Base-by-base conservation (phyloP, 2,888 invertebrate genomes). In the Pammene aurita region DNA sequence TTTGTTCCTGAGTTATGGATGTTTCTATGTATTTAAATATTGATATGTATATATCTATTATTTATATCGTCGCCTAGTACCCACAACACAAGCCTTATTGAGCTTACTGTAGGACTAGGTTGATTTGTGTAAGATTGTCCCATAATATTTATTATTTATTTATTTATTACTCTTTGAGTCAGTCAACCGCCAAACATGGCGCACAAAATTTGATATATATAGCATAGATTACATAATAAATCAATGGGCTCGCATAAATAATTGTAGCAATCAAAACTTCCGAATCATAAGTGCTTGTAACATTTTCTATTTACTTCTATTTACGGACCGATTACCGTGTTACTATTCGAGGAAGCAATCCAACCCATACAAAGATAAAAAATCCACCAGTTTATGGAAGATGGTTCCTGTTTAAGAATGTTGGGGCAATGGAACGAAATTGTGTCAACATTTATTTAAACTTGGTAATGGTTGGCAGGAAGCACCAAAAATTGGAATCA, bases 301-400 rank as follows among this genome's bases (percentile, higher is more conserved):
- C 57, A 56, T 34, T 76, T 74, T 77, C 74, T 75, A 75, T 70
- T 72, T 66, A 75, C n/a, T n/a, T n/a, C n/a, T 89, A 84, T 89
- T 90, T 87, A 88, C 84, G 76, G 73, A 85, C 76, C 83, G 87
- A 89, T 89, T 88, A 88, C 84, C 80, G 81, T 84, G 85, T 85
- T 85, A 80, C 81, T 83, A 76, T 89, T 89, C 87, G 82, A 89
- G 90, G 84, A 85, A 84, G 84, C 84, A 85, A 88, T 90, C 86
- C 84, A 84, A 85, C 80, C 82, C 82, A 84, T 84, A 85, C 85
- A 84, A 87, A 90, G 90, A 89, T 89, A 90, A 90, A 90, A 88
- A 79, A 83, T 84, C 85, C 86, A 83, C 82, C 86, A 83, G 84
- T 87, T 84, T 89, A 84, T 80, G 83, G 84, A 82, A 82, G 84